Evolutionary conservation across 2,888 invertebrate genomes (phyloP).

Genomic region (Pocota personata): DNA sequence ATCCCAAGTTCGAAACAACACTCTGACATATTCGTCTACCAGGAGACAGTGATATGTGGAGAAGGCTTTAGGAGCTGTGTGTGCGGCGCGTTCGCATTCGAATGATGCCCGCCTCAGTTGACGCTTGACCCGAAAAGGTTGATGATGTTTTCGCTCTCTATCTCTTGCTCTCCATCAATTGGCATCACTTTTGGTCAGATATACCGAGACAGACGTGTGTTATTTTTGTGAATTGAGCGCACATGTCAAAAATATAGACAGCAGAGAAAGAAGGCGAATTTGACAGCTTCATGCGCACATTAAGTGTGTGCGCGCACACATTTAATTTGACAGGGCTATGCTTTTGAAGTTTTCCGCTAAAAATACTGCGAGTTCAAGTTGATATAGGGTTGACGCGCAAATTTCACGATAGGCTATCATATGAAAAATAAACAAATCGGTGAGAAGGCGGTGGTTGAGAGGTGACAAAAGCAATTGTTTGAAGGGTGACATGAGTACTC

Average conservation of each 20-base stretch:
- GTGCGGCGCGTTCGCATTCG: constrained; percentile 30
- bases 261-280: constrained; percentile 38
- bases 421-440: constrained; percentile 38
- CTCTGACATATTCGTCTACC: constrained; percentile 28
- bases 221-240: constrained; percentile 49
- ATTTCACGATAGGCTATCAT: constrained; percentile 35
- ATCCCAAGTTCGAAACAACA: constrained; percentile 52
- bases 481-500: constrained; percentile 12
- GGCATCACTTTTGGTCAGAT: constrained; percentile 60
- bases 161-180: constrained; percentile 53
- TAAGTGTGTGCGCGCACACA: constrained; percentile 43
- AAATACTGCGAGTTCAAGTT: neutral
- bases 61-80: constrained; percentile 41
- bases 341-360: constrained; percentile 42
- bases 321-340: constrained; percentile 32
- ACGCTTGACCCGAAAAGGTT: constrained; percentile 71
- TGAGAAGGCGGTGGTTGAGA: constrained; percentile 31
- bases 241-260: constrained; percentile 66
- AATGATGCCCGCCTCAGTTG: constrained; percentile 59
- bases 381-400: neutral
- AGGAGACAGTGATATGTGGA: constrained; percentile 57
- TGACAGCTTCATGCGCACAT: constrained; percentile 50
- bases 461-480: constrained; percentile 44
- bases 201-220: constrained; percentile 24
- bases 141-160: constrained; percentile 33